phyloP scores from a whole-genome alignment of 1,140 invertebrate species.

The Bemisia tabaci region DNA sequence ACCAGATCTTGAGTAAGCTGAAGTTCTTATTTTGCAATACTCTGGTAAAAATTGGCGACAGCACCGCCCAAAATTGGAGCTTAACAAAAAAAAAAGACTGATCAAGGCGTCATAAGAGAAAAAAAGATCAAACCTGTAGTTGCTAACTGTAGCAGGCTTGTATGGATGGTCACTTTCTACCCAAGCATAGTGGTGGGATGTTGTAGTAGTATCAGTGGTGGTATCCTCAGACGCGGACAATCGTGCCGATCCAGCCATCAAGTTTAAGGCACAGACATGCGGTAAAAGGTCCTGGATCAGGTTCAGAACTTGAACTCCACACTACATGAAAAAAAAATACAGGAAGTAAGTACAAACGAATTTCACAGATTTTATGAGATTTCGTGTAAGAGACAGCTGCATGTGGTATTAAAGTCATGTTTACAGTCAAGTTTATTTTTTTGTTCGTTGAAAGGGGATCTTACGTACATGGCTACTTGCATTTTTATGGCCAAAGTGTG shows the following conservation, averaged over 20 bases:
- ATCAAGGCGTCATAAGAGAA: background rate
- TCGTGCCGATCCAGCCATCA: conserved; percentile 29
- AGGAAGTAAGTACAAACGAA: too few relatives aligned
- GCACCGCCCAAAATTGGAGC: too few relatives aligned
- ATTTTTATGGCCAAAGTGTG: too few relatives aligned
- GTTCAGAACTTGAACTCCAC: conserved; percentile 78
- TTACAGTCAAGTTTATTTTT: too few relatives aligned
- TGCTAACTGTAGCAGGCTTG: conserved; percentile 72
- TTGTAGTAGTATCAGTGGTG: conserved; percentile 36
- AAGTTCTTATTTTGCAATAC: too few relatives aligned
- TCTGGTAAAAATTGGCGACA: too few relatives aligned
- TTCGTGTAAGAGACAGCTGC: too few relatives aligned
- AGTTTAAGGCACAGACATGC: conserved; percentile 73
- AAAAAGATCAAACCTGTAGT: conserved; percentile 50
- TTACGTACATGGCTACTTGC: too few relatives aligned
- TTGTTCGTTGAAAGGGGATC: too few relatives aligned
- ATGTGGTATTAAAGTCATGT: too few relatives aligned
- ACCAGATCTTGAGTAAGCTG: too few relatives aligned
- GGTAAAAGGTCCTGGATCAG: conserved; percentile 83
- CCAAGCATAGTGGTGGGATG: conserved; percentile 75
- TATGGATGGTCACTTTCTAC: conserved; percentile 96
- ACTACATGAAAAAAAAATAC: conserved; percentile 38
- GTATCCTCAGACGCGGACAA: background rate
- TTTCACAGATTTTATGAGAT: too few relatives aligned
- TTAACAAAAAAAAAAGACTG: conserved; percentile 8